A percentile compares a stretch with the other conserved stretches of the same genome.
Evolutionary conservation across 2,113 vertebrate genomes (phyloP).

Genomic region (Rhombomys opimus): DNA sequence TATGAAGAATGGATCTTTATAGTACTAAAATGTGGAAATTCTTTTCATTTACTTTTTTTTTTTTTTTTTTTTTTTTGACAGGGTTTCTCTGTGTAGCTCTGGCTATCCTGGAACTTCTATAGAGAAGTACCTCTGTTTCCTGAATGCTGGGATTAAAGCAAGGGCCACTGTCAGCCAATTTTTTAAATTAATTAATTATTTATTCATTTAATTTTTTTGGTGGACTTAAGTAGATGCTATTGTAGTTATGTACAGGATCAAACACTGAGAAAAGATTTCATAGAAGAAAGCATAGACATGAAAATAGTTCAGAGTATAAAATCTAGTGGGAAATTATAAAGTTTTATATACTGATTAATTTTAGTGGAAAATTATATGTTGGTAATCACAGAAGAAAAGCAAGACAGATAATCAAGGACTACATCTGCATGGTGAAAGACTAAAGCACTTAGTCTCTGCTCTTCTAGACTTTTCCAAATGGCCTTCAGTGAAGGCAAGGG

Average conservation of each 20-base stretch:
- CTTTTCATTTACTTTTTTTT: not conserved
- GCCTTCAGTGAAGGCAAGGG: not conserved
- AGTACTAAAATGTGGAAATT: constrained; percentile 40
- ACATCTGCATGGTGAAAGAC: not conserved
- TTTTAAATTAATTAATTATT: not conserved
- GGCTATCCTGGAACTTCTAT: too few species aligned
- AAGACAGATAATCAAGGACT: not conserved
- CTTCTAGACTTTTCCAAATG: constrained; percentile 46
- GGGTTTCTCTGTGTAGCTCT: too few species aligned
- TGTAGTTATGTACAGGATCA: not conserved
- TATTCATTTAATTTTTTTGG: not conserved
- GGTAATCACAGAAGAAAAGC: not conserved
- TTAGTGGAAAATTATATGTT: not conserved
- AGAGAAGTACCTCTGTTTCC: too few species aligned
- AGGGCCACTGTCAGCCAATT: too few species aligned
- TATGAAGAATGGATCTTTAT: not conserved
- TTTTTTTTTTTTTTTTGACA: too few species aligned
- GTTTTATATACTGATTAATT: constrained; percentile 27
- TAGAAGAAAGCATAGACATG: constrained; percentile 19
- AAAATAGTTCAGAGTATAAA: constrained; percentile 1
- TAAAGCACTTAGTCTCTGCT: not conserved
- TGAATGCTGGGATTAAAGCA: too few species aligned
- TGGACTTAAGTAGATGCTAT: not conserved
- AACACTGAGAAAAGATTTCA: not conserved
- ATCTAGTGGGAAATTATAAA: constrained; percentile 29